Base-by-base conservation (phyloP, 2,113 vertebrate species). In the Microtus montanus region DNA sequence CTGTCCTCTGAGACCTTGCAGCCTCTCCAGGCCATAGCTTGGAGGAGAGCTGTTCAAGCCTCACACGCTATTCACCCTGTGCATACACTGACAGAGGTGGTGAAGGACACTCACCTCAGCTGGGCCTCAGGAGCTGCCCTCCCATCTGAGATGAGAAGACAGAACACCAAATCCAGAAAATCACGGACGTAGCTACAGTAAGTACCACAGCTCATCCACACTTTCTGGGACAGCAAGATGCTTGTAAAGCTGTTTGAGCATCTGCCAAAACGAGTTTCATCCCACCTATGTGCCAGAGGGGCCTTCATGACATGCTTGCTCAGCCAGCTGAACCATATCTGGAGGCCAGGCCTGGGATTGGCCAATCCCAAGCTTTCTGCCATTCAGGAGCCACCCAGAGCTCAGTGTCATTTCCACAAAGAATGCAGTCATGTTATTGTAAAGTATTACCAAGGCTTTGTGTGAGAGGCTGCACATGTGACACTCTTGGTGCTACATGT, bases 71-170 rank as follows among this genome's bases (percentile, higher is more conserved):
- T 17, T 10, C 52, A 2, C 0, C 1, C 47, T 20, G 3, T 17
- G 12, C 82, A 11, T 0, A 7, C 0, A 2, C 0, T 5, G 8
- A 7, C 33, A 19, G 0, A 33, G 35, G 11, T 0, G 3, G 54
- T 9, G 17, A 28, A 10, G 38, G 26, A 8, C 8, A 7, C n/a
- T 58, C 7, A 33, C 5, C 54, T 12, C 33, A 38, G 54, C 73
- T 0, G 2, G 77, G 61, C 5, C 63, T 22, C 1, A 1, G 83
- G 38, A 33, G 38, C 88, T 10, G 9, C 35, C 44, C 38, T 47
- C 24, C 64, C 30, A 7, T 44, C 89, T 20, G n/a, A 24, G 70
- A 41, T 26, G 17, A 3, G 9, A 4, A 85, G 35, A 44, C 22
- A 63, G 13, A 33, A 58, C 44, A 17, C 41, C 41, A 3, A 6